phyloP scores from a whole-genome alignment of 2,888 invertebrate species.

The Rotaria macrura region DNA sequence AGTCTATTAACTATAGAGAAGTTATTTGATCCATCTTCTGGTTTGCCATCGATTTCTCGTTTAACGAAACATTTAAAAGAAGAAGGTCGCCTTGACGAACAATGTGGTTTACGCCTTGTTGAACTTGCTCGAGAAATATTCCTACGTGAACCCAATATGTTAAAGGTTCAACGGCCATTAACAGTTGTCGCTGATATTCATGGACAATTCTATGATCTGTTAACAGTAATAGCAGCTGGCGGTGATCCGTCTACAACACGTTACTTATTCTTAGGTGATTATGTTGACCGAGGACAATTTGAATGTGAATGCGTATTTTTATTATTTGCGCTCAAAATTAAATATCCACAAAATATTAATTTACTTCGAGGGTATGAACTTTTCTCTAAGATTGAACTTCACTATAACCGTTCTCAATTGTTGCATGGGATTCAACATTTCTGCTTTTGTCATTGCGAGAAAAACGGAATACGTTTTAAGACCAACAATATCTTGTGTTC shows the following conservation, averaged over 20 bases:
- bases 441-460: no score
- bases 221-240: slow-evolving; percentile 79
- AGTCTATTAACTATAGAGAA: neutral
- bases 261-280: slow-evolving; percentile 70
- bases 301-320: slow-evolving; percentile 85
- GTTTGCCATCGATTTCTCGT: neutral
- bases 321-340: slow-evolving; percentile 78
- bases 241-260: slow-evolving; percentile 68
- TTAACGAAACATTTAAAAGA: slow-evolving; percentile 24
- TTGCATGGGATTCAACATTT: no score
- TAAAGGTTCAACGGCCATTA: slow-evolving; percentile 89
- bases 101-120: neutral
- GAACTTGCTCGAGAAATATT: neutral
- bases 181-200: slow-evolving; percentile 99
- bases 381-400: no score
- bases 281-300: slow-evolving; percentile 67
- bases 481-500: no score
- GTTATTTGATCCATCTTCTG: neutral
- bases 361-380: slow-evolving; percentile 61
- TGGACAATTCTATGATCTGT: slow-evolving; percentile 93
- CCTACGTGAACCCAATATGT: slow-evolving; percentile 74
- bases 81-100: slow-evolving; percentile 19
- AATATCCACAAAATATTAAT: slow-evolving; percentile 76
- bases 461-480: no score
- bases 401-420: no score